Evolutionary conservation across 2,888 invertebrate species (phyloP).

Genomic region (Erebia aethiops): DNA sequence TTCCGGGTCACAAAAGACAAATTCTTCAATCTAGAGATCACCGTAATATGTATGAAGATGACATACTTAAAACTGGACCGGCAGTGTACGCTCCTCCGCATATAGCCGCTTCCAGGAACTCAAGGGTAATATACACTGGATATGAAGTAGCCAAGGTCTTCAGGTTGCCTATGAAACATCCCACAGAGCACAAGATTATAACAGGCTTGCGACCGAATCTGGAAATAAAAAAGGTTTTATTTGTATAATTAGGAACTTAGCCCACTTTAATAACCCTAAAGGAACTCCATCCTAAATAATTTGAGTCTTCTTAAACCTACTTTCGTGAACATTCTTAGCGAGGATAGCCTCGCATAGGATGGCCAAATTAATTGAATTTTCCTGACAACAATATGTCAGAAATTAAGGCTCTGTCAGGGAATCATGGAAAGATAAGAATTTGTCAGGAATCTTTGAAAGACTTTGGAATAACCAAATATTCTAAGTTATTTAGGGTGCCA

Average conservation of each 20-base stretch:
- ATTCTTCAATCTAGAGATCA: too few species aligned
- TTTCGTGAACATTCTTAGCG: too few species aligned
- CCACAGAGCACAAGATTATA: conserved; percentile 57
- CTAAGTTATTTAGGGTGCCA: neutral
- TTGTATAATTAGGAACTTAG: neutral
- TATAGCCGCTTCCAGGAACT: conserved; percentile 62
- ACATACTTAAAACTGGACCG: conserved; percentile 63
- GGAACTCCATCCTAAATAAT: too few species aligned
- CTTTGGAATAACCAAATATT: neutral
- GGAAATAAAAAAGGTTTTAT: conserved; percentile 31
- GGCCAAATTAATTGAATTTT: too few species aligned
- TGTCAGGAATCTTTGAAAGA: too few species aligned
- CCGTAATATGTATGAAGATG: neutral
- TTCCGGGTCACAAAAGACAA: too few species aligned
- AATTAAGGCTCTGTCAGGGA: too few species aligned
- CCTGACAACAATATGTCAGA: too few species aligned
- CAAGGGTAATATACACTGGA: conserved; percentile 56
- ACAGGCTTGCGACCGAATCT: conserved; percentile 70
- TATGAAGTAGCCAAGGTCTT: conserved; percentile 63
- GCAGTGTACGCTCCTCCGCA: conserved; percentile 62
- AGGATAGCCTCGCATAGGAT: too few species aligned
- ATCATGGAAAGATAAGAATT: too few species aligned
- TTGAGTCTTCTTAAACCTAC: too few species aligned
- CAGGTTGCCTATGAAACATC: conserved; percentile 58
- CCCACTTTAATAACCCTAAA: neutral